These are phyloP conservation scores for Pangasius djambal DNA, from an alignment of 2,797 vertebrate species.

Conservation along the genomic window DNA sequence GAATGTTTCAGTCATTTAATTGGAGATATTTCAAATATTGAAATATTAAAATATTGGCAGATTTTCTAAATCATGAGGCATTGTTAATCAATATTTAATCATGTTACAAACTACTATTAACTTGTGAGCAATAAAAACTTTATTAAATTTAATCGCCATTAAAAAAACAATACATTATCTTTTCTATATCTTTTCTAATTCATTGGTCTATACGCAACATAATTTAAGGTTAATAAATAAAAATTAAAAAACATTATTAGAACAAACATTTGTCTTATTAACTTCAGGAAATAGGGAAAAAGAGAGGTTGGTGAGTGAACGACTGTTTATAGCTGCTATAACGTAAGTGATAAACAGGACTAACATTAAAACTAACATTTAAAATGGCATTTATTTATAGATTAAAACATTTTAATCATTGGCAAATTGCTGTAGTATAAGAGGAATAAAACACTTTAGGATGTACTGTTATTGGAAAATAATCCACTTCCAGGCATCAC, in stretches of 20 bases:
- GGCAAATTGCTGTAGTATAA: not conserved
- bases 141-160: not conserved
- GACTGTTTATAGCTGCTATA: not conserved
- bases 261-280: not conserved
- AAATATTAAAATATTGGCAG: not conserved
- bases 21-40: not conserved
- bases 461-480: not conserved
- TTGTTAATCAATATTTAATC: not conserved
- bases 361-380: not conserved
- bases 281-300: not conserved
- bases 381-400: not conserved
- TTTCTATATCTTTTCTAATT: not conserved
- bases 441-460: not conserved
- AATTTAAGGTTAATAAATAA: not conserved
- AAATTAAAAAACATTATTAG: not conserved
- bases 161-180: not conserved
- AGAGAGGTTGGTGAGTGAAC: not conserved
- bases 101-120: not conserved
- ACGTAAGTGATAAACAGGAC: not conserved
- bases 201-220: not conserved
- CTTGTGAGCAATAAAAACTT: not conserved
- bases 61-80: not conserved
- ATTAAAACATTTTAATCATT: not conserved
- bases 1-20: not conserved
- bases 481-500: not conserved